Percentiles rank a stretch among this genome's conserved stretches.
Conservation (phyloP, 2,888 invertebrate genomes). For the Drosophila mimica region DNA sequence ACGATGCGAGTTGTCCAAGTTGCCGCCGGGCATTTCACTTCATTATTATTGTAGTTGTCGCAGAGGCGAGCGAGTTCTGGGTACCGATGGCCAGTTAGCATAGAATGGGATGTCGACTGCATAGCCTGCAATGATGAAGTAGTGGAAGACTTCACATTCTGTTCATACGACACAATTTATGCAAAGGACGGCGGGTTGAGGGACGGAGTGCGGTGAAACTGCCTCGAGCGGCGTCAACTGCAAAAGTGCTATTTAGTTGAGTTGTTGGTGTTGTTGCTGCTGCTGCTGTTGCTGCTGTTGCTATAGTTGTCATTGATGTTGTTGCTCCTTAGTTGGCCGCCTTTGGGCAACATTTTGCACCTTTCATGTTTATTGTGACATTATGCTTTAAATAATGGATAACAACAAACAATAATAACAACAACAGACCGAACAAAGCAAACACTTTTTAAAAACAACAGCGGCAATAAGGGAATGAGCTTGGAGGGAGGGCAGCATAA, state of each 20-base stretch:
- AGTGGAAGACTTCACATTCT: not conserved
- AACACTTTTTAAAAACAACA: slow-evolving; percentile 64
- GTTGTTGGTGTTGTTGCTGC: slow-evolving; percentile 45
- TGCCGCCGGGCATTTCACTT: slow-evolving; percentile 48
- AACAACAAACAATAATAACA: slow-evolving; percentile 44
- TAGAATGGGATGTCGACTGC: slow-evolving; percentile 38
- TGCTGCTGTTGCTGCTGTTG: slow-evolving; percentile 29
- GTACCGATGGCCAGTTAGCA: slow-evolving; percentile 11
- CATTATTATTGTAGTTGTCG: slow-evolving; percentile 9
- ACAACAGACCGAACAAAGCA: slow-evolving; percentile 41
- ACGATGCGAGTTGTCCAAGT: slow-evolving; percentile 37
- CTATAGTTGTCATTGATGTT: slow-evolving; percentile 10
- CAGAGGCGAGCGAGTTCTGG: not conserved
- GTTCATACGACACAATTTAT: slow-evolving; percentile 46
- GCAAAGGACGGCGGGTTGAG: slow-evolving; percentile 12
- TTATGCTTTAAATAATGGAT: slow-evolving; percentile 75
- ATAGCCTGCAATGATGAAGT: slow-evolving; percentile 6
- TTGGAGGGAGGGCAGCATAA: not conserved
- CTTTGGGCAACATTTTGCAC: slow-evolving; percentile 74
- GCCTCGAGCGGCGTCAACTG: slow-evolving; percentile 54
- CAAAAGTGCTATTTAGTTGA: slow-evolving; percentile 67
- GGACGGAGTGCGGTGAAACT: slow-evolving; percentile 15
- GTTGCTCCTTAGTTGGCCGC: slow-evolving; percentile 37
- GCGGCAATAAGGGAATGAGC: slow-evolving; percentile 28
- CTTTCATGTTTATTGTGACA: slow-evolving; percentile 79